phyloP scores from a whole-genome alignment of 2,113 vertebrate species.

The Vidua chalybeata region DNA sequence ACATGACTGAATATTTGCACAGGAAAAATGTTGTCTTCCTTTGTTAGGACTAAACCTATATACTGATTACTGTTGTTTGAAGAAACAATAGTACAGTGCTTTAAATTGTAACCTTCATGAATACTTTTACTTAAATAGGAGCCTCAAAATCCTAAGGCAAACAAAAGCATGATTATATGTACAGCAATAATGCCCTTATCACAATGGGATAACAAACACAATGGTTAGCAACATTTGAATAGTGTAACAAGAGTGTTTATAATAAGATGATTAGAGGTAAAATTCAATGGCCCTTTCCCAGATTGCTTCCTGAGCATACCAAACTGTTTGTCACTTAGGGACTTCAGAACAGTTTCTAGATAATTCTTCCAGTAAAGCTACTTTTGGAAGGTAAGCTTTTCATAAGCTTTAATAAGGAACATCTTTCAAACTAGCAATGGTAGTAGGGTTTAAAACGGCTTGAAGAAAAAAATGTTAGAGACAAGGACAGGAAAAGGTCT shows the following conservation, averaged over 20 bases:
- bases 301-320: background rate
- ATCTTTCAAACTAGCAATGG: background rate
- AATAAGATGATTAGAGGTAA: conserved; percentile 1
- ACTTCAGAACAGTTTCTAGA: background rate
- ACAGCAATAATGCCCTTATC: conserved; percentile 36
- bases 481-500: background rate
- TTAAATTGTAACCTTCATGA: conserved; percentile 29
- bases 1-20: conserved; percentile 13
- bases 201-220: conserved; percentile 33
- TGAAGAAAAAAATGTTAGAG: background rate
- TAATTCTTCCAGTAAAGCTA: background rate
- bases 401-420: background rate
- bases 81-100: background rate
- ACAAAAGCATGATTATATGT: conserved; percentile 15
- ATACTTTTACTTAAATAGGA: conserved; percentile 34
- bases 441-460: background rate
- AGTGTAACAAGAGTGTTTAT: background rate
- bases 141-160: conserved; percentile 30
- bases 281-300: background rate
- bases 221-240: background rate
- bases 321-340: background rate
- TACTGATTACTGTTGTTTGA: conserved; percentile 5
- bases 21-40: background rate
- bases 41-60: conserved; percentile 22
- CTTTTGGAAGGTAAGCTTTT: background rate